Evolutionary conservation across 1,140 invertebrate species (phyloP).

Genomic region (Coptotermes formosanus): DNA sequence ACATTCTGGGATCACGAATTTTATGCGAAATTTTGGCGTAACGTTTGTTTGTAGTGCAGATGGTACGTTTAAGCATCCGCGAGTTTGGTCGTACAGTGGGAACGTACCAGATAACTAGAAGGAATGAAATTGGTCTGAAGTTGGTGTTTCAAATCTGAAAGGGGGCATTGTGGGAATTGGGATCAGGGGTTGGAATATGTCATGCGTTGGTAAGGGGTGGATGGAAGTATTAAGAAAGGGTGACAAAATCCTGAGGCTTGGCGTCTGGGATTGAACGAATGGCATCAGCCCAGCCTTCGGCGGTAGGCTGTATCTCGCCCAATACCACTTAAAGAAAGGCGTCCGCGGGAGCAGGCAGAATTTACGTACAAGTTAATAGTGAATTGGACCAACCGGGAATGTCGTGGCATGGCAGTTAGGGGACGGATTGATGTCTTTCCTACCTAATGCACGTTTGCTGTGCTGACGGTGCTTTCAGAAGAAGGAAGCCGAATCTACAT

Average conservation of each 20-base stretch:
- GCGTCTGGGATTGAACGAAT: background rate
- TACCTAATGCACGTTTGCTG: too few species aligned
- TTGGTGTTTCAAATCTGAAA: background rate
- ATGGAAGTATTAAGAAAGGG: background rate
- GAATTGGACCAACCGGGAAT: background rate
- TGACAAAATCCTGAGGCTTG: background rate
- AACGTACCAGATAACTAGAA: background rate
- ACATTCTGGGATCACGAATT: too few species aligned
- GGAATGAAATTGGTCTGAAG: conserved; percentile 23
- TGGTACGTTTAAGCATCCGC: background rate
- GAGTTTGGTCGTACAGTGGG: background rate
- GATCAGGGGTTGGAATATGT: background rate
- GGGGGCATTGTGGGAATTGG: background rate
- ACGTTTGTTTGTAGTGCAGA: too few species aligned
- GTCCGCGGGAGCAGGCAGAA: background rate
- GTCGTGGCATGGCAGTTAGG: background rate
- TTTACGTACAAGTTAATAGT: background rate
- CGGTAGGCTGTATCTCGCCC: background rate
- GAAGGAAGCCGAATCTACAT: too few species aligned
- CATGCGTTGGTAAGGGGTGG: background rate
- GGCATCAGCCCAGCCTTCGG: background rate
- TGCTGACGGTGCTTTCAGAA: background rate
- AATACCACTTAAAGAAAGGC: background rate
- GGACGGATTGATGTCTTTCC: background rate
- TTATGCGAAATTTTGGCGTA: too few species aligned